Percentiles rank a stretch among this genome's conserved stretches.
Conservation (phyloP, 2,888 invertebrate species). For the Pollenia angustigena region DNA sequence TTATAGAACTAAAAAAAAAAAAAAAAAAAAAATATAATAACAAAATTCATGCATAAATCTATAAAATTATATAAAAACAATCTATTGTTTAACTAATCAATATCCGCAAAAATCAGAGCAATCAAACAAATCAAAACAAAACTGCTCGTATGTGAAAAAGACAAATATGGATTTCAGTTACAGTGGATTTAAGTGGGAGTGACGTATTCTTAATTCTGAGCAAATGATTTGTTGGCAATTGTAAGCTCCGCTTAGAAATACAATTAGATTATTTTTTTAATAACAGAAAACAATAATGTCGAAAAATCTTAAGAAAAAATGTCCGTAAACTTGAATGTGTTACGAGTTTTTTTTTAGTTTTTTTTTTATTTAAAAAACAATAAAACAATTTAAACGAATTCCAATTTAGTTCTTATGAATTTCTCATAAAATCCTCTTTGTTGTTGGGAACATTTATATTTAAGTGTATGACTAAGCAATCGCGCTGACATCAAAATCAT, state of each 20-base stretch:
- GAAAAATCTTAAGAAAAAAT: background rate
- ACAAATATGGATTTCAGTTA: background rate
- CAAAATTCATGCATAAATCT: constrained; percentile 11
- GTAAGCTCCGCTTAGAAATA: constrained; percentile 37
- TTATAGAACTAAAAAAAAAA: background rate
- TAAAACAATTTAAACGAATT: constrained; percentile 13
- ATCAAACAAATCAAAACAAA: background rate
- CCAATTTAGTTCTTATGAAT: constrained; percentile 39
- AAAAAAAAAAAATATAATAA: constrained; percentile 3
- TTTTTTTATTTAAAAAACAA: background rate
- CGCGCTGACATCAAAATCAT: constrained; percentile 18
- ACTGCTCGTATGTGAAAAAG: background rate
- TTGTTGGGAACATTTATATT: background rate
- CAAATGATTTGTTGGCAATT: constrained; percentile 35
- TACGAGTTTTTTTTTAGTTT: background rate
- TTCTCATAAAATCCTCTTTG: constrained; percentile 38
- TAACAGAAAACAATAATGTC: background rate
- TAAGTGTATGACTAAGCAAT: constrained; percentile 36
- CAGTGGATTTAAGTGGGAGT: background rate
- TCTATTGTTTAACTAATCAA: background rate
- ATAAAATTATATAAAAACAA: background rate
- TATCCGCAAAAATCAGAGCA: constrained; percentile 49
- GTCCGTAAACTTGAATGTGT: background rate
- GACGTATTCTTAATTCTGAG: background rate
- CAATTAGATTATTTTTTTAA: constrained; percentile 9